Evolutionary conservation across 2,113 vertebrate species (phyloP).

Genomic region (Cervus canadensis): DNA sequence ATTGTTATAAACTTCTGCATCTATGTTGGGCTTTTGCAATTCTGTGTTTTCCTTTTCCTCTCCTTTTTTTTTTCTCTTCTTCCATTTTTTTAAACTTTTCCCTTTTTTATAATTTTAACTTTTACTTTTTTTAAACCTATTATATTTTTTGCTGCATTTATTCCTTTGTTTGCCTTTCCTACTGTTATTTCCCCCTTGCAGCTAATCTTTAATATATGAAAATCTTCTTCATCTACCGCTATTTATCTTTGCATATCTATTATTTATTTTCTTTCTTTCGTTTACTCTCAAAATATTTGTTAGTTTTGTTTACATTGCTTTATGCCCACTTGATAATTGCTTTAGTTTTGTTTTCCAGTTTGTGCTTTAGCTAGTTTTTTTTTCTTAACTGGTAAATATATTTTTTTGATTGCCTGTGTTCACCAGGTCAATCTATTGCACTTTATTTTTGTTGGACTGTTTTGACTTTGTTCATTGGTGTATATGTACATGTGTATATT

Average conservation of each 20-base stretch:
- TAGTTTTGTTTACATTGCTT: background rate
- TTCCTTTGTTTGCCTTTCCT: background rate
- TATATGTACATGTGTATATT: background rate
- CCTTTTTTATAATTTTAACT: background rate
- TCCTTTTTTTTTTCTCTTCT: background rate
- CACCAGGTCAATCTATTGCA: background rate
- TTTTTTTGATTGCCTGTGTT: background rate
- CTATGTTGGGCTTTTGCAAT: background rate
- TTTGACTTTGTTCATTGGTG: background rate
- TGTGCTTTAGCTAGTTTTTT: background rate
- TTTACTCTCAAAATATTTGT: background rate
- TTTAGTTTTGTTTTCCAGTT: background rate
- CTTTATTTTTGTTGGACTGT: background rate
- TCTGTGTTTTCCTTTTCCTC: background rate
- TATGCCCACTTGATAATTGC: background rate
- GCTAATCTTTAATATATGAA: background rate
- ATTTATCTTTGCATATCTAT: background rate
- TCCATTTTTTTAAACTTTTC: background rate
- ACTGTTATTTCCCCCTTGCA: background rate
- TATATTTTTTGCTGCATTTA: background rate
- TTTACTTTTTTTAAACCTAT: background rate
- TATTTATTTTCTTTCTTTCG: background rate
- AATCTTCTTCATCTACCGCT: background rate
- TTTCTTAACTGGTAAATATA: background rate
- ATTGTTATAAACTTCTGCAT: background rate